Evolutionary conservation across 2,797 vertebrate species (phyloP).

Genomic region (Rhinatrema bivittatum): DNA sequence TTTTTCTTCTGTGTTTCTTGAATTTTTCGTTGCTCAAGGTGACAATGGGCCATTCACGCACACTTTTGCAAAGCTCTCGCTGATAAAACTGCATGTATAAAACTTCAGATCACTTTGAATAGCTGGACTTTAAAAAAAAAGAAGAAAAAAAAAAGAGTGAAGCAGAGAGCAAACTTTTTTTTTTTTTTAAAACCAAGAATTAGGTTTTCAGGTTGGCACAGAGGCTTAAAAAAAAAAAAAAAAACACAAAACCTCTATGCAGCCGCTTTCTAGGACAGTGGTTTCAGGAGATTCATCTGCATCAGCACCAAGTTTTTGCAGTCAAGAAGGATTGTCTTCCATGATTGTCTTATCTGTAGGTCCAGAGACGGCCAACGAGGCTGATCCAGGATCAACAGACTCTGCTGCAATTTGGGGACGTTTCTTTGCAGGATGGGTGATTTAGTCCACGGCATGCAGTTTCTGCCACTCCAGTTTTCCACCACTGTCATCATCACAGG

Average conservation of each 20-base stretch:
- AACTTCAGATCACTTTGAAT: constrained; percentile 25
- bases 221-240: constrained; percentile 12
- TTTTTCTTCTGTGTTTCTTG: constrained; percentile 29
- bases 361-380: no score
- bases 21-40: constrained; percentile 25
- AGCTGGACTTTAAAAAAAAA: constrained; percentile 8
- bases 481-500: no score
- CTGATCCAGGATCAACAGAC: constrained; percentile 13
- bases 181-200: no score
- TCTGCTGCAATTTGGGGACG: no score
- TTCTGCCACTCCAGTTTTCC: no score
- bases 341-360: no score
- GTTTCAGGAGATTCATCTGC: constrained; percentile 38
- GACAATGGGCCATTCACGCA: constrained; percentile 33
- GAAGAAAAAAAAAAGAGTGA: no score
- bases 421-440: no score
- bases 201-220: constrained; percentile 14
- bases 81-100: constrained; percentile 41
- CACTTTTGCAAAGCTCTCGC: constrained; percentile 15
- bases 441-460: no score
- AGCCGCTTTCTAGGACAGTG: constrained; percentile 12
- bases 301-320: constrained; percentile 34
- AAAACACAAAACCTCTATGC: constrained; percentile 19
- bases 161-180: no score
- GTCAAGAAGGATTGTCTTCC: no score